Evolutionary conservation across 1,140 invertebrate genomes (phyloP).

Genomic region (Drosophila saltans): DNA sequence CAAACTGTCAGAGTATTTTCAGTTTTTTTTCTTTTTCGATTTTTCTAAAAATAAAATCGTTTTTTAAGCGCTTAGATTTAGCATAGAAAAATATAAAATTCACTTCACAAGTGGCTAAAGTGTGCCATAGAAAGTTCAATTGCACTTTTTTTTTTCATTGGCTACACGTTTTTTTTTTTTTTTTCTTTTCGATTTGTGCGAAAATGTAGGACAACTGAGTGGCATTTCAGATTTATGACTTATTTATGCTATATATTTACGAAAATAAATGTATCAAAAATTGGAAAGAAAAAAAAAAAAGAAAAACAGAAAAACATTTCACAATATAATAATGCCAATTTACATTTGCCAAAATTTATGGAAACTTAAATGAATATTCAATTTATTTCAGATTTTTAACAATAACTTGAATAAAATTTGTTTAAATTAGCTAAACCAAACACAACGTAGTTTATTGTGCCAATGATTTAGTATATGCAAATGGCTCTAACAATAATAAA

Average conservation of each 20-base stretch:
- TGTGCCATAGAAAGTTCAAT: constrained; percentile 10
- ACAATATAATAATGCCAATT: background rate
- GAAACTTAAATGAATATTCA: background rate
- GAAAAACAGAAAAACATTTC: background rate
- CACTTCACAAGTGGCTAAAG: background rate
- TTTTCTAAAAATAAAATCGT: background rate
- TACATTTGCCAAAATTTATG: background rate
- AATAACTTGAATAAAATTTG: too few species aligned
- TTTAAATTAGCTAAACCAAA: too few species aligned
- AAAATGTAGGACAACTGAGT: background rate
- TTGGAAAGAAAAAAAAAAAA: background rate
- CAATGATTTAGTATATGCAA: background rate
- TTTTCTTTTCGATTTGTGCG: background rate
- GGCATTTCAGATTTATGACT: background rate
- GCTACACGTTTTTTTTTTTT: background rate
- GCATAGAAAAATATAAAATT: background rate
- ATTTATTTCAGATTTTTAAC: too few species aligned
- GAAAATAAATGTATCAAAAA: background rate
- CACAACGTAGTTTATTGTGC: background rate
- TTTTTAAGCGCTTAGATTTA: background rate
- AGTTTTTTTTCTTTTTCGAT: background rate
- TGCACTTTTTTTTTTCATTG: background rate
- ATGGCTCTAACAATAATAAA: too few species aligned
- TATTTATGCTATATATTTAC: background rate
- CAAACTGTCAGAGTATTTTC: background rate